Percentiles rank a stretch among this genome's conserved stretches.
Conservation (phyloP, 2,113 vertebrate genomes). For the Bolborhynchus lineola region DNA sequence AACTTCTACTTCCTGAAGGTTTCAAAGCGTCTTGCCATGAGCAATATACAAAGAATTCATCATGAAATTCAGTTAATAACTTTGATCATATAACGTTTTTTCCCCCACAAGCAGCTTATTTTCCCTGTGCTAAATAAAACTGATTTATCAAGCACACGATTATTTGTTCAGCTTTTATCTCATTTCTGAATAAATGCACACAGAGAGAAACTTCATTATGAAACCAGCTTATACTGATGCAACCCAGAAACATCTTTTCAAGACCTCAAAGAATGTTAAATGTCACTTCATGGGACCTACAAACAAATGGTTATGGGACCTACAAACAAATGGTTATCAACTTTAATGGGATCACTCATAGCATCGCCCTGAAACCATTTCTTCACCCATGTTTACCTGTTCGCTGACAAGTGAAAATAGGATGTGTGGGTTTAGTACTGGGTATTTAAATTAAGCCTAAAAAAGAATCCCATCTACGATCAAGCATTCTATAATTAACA, state of each 20-base stretch:
- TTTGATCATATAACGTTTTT: neutral
- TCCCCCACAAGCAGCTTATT: neutral
- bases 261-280: neutral
- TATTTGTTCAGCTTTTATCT: neutral
- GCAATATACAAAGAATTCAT: neutral
- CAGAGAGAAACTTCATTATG: neutral
- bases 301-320: neutral
- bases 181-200: neutral
- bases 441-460: neutral
- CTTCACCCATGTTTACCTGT: neutral
- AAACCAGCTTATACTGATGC: neutral
- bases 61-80: neutral
- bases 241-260: neutral
- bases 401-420: neutral
- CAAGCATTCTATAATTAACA: conserved; percentile 1
- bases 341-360: neutral
- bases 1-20: neutral
- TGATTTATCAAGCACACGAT: neutral
- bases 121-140: conserved; percentile 19
- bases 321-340: neutral
- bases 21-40: neutral
- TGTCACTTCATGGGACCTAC: rapidly evolving
- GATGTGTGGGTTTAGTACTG: neutral
- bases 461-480: neutral
- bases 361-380: neutral